Conservation (phyloP, 2,797 vertebrate species). For the Peromyscus eremicus region DNA sequence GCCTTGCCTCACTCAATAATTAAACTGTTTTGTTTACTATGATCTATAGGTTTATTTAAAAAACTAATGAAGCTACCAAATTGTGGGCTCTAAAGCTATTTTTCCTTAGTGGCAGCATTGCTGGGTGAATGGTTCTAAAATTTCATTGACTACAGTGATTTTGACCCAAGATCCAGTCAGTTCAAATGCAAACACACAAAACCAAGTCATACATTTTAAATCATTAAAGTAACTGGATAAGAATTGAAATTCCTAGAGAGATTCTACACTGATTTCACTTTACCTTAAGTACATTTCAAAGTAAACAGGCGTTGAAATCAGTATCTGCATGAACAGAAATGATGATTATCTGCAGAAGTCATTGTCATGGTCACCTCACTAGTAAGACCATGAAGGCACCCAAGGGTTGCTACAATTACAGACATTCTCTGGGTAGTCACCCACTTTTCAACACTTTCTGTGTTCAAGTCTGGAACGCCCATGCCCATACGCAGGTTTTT, state of each 20-base stretch:
- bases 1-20: conserved; percentile 20
- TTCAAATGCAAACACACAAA: conserved; percentile 56
- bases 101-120: conserved; percentile 30
- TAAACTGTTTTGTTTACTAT: background rate
- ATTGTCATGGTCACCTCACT: background rate
- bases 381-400: background rate
- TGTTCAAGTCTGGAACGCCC: background rate
- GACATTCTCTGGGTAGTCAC: background rate
- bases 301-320: background rate
- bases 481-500: background rate
- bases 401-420: background rate
- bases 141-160: background rate
- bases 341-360: background rate
- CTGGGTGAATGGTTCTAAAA: background rate
- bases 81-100: background rate
- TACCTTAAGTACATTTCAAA: background rate
- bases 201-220: conserved; percentile 49
- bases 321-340: background rate
- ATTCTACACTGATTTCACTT: conserved; percentile 37
- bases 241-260: background rate
- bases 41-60: conserved; percentile 43
- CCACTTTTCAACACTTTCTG: background rate
- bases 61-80: background rate
- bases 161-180: background rate
- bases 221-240: conserved; percentile 28